Base-by-base conservation (phyloP, 1,140 invertebrate genomes). In the Euwallacea fornicatus region DNA sequence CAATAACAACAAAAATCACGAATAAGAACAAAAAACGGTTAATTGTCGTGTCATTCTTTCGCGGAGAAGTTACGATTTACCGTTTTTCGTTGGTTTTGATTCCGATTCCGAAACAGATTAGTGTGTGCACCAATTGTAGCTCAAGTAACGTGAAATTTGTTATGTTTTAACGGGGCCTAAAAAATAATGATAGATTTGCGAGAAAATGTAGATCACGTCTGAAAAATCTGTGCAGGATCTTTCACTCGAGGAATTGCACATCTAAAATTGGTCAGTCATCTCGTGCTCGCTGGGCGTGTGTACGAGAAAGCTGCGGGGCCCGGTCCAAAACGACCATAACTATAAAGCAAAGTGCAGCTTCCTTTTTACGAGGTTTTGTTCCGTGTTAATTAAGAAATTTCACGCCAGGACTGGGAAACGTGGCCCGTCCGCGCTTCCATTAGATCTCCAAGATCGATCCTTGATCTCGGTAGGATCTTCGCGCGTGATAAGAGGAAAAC, bases 1-100 rank as follows among this genome's bases (percentile, higher is more conserved):
- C 65, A 66, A 66, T 66, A 66, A 66, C 33, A 66, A 56, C 33
- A 66, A 66, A 66, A 66, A 66, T 55, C 65, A 54, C 65, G 54
- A 66, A 58, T 13, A 66, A 42, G 42, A 53, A 66, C 47, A 66
- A 66, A 58, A 58, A 66, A 56, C 53, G 16, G 53, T 66, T 66
- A n/a, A 44, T 56, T 44, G 13, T 58, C 47, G 50, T 58, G 65
- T n/a, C 13, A 21, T 58, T 56, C 41, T n/a, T 8, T 13, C 21
- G 13, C 13, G 46, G 55, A 65, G 46, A 65, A 7, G 50, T 63
- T 13, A 9, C 13, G 16, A 66, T 53, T 33, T 66, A 66, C 65
- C 65, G 65, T 65, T 65, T 33, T 33, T 33, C 21, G 1, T 50
- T 50, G 46, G 46, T 2, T 50, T 10, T 50, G 46, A 11, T 13